A percentile compares a stretch with the other conserved stretches of the same genome.
phyloP scores from a whole-genome alignment of 2,888 invertebrate genomes.

The Hydrotaea diabolus region DNA sequence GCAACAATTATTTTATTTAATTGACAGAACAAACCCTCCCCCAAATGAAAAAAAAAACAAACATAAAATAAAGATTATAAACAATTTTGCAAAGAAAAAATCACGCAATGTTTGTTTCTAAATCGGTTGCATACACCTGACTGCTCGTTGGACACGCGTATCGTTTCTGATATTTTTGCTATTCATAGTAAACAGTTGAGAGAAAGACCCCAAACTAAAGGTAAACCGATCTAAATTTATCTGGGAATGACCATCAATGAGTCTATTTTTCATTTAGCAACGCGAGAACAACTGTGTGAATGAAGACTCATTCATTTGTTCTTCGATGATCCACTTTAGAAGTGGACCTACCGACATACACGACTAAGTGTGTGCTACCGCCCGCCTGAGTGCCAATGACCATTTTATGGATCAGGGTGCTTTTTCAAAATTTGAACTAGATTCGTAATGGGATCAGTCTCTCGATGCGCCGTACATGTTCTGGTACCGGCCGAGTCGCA shows the following conservation, averaged over 20 bases:
- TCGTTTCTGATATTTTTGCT: conserved; percentile 37
- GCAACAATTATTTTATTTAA: conserved; percentile 8
- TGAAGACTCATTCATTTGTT: conserved; percentile 57
- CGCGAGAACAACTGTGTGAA: conserved; percentile 7
- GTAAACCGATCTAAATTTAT: conserved; percentile 63
- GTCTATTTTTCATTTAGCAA: conserved; percentile 31
- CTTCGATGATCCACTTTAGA: not conserved
- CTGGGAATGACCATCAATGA: conserved; percentile 62
- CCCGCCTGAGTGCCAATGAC: conserved; percentile 59
- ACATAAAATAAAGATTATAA: not conserved
- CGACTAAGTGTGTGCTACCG: conserved; percentile 44
- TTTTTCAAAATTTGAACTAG: conserved; percentile 51
- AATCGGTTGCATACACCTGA: conserved; percentile 22
- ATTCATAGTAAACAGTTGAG: conserved; percentile 1
- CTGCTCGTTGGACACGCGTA: conserved; percentile 43
- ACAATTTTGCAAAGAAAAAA: conserved; percentile 9
- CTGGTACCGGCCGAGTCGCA: not conserved
- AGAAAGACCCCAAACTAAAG: conserved; percentile 54
- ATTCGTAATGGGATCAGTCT: conserved; percentile 49
- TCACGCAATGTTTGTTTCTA: not conserved
- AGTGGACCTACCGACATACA: not conserved
- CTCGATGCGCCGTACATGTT: not conserved
- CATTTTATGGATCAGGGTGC: conserved; percentile 64
- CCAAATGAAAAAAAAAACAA: not conserved
- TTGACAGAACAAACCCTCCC: not conserved